phyloP scores from a whole-genome alignment of 1,140 invertebrate species.

The Atta texana region DNA sequence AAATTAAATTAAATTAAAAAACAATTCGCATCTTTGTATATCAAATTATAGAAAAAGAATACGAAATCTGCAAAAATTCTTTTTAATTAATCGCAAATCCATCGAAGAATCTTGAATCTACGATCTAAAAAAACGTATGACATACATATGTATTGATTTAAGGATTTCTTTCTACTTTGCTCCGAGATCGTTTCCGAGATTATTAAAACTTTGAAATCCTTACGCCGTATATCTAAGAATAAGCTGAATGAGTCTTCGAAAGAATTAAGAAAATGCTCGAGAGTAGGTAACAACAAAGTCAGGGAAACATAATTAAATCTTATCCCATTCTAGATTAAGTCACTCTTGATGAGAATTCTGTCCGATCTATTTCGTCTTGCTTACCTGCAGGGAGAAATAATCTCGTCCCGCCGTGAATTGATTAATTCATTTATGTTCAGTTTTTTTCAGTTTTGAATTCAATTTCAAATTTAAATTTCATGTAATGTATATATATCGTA shows the following conservation, averaged over 20 bases:
- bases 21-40: not conserved
- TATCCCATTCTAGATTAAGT: not conserved
- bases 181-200: slow-evolving; percentile 2
- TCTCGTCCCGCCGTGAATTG: not conserved
- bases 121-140: not conserved
- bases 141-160: not conserved
- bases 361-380: not conserved
- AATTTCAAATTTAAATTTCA: slow-evolving; percentile 5
- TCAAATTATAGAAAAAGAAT: not conserved
- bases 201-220: not conserved
- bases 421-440: not conserved
- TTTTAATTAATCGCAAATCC: not conserved
- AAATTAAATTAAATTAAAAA: not conserved
- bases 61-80: not conserved
- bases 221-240: not conserved
- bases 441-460: not conserved
- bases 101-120: slow-evolving; percentile 16
- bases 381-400: not conserved
- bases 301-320: slow-evolving; percentile 28
- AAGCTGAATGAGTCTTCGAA: not conserved
- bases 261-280: not conserved
- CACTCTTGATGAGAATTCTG: not conserved
- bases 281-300: slow-evolving; percentile 7
- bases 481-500: not conserved
- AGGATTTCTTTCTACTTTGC: not conserved